Conservation (phyloP, 2,888 invertebrate species). For the Bimastos eiseni region DNA sequence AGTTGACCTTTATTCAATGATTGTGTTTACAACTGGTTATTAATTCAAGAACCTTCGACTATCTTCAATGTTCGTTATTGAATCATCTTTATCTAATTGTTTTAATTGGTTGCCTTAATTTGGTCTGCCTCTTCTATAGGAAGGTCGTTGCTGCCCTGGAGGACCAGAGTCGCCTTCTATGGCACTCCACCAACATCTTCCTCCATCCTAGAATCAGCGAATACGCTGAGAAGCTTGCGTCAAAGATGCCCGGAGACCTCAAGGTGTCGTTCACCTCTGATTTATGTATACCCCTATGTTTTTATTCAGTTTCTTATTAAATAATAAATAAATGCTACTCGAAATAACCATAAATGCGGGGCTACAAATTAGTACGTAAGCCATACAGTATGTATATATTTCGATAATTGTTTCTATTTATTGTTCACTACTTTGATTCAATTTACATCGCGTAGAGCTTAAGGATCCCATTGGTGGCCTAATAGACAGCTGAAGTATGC, state of each 20-base stretch:
- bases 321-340: neutral
- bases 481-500: neutral
- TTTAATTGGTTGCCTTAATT: neutral
- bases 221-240: conserved; percentile 80
- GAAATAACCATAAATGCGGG: too few species aligned
- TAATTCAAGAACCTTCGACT: too few species aligned
- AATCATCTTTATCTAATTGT: neutral
- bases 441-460: too few species aligned
- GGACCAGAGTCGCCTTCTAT: conserved; percentile 79
- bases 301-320: neutral
- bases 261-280: conserved; percentile 68
- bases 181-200: conserved; percentile 92
- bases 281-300: neutral
- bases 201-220: conserved; percentile 86
- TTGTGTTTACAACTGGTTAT: too few species aligned
- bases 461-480: too few species aligned
- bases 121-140: conserved; percentile 66
- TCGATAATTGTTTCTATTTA: too few species aligned
- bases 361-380: too few species aligned
- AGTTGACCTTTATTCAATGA: too few species aligned
- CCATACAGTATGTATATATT: too few species aligned
- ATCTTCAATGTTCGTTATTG: too few species aligned
- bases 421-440: too few species aligned
- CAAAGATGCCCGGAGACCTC: conserved; percentile 81
- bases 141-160: conserved; percentile 79